Conservation (phyloP, 1,140 invertebrate genomes). For the Eufriesea mexicana region DNA sequence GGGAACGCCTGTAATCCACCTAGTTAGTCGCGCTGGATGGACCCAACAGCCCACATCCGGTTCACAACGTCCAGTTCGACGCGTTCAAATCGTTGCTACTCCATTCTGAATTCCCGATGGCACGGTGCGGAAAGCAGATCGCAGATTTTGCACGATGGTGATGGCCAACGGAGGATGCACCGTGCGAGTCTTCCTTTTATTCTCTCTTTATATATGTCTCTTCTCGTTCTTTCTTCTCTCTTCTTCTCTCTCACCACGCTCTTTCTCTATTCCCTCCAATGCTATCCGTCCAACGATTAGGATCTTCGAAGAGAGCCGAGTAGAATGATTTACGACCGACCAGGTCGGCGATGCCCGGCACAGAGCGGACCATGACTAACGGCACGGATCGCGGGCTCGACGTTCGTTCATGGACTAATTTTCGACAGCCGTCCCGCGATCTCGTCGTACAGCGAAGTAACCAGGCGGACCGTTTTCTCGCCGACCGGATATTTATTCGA, state of each 20-base stretch:
- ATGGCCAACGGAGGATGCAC: not conserved
- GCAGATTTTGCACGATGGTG: constrained; percentile 3
- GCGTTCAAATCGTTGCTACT: not conserved
- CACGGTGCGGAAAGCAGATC: not conserved
- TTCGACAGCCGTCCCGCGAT: not conserved
- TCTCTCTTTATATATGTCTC: not conserved
- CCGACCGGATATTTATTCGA: constrained; percentile 23
- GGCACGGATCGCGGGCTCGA: constrained; percentile 4
- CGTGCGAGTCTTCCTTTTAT: constrained; percentile 19
- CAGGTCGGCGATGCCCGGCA: constrained; percentile 7
- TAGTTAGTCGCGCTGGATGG: constrained; percentile 67
- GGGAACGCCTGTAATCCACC: constrained; percentile 66
- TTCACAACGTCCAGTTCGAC: not conserved
- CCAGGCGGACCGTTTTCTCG: not conserved
- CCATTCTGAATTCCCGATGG: not conserved
- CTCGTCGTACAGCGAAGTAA: constrained; percentile 22
- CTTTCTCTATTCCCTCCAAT: not conserved
- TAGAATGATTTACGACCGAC: constrained; percentile 8
- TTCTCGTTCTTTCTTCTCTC: not conserved
- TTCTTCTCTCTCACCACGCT: not conserved
- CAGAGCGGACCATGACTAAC: constrained; percentile 58
- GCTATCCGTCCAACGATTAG: not conserved
- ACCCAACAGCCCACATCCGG: not conserved
- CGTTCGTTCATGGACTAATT: constrained; percentile 6
- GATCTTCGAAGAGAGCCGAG: not conserved